Conservation (phyloP, 2,797 vertebrate species). For the Muscicapa striata region DNA sequence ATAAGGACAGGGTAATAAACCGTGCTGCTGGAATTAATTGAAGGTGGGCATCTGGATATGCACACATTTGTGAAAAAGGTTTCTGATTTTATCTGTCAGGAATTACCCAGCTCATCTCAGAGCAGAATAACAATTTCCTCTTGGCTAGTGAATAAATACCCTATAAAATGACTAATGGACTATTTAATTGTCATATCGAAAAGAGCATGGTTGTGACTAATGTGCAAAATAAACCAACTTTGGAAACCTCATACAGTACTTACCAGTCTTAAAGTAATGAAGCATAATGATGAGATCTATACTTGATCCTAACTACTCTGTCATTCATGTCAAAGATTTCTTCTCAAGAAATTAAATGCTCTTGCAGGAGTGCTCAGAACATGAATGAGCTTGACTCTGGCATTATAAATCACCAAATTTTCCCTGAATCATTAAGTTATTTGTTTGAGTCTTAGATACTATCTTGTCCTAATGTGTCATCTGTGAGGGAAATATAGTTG, state of each 20-base stretch:
- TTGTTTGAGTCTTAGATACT: background rate
- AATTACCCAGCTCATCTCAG: conserved; percentile 48
- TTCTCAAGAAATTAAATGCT: conserved; percentile 3
- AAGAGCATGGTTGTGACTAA: conserved; percentile 64
- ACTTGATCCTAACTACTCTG: conserved; percentile 27
- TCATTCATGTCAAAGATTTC: conserved; percentile 35
- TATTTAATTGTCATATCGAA: conserved; percentile 56
- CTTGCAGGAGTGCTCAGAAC: background rate
- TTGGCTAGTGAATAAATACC: conserved; percentile 52
- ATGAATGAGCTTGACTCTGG: conserved; percentile 2
- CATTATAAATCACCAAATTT: background rate
- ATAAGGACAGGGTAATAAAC: conserved; percentile 53
- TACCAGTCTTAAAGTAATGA: conserved; percentile 56
- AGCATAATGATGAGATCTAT: conserved; percentile 33
- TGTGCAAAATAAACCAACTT: conserved; percentile 61
- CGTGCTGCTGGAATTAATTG: conserved; percentile 48
- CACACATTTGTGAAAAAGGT: background rate
- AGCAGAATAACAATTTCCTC: conserved; percentile 52
- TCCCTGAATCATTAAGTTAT: background rate
- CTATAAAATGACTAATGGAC: conserved; percentile 68
- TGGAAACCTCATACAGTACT: conserved; percentile 43
- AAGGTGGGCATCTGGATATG: conserved; percentile 25
- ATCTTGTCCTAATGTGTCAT: background rate
- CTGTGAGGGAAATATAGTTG: background rate
- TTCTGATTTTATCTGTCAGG: conserved; percentile 54